Conservation (phyloP, 1,140 invertebrate genomes). For the Pentalonia nigronervosa region DNA sequence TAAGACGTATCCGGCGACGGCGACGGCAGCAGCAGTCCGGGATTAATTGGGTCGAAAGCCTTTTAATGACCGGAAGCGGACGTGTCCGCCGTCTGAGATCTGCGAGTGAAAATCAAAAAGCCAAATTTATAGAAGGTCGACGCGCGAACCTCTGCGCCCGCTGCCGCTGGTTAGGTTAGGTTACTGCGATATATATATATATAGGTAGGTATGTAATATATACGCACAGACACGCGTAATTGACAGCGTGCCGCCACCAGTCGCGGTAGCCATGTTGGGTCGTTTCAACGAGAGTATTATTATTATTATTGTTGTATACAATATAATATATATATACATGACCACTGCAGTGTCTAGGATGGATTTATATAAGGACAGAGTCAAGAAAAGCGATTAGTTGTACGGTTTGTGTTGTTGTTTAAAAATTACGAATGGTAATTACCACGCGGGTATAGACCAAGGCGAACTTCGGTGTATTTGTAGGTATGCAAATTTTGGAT, state of each 20-base stretch:
- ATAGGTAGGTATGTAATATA: neutral
- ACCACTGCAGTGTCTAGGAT: neutral
- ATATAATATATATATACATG: neutral
- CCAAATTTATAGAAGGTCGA: constrained; percentile 16
- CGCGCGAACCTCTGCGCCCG: neutral
- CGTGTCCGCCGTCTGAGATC: constrained; percentile 21
- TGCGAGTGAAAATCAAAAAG: constrained; percentile 13
- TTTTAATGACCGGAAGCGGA: constrained; percentile 46
- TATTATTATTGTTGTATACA: neutral
- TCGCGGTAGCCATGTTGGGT: neutral
- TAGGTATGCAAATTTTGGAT: neutral
- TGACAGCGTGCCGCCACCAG: neutral
- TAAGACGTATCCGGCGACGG: constrained; percentile 18
- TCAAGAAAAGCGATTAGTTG: neutral
- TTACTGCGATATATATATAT: neutral
- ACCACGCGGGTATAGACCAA: neutral
- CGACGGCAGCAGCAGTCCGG: neutral
- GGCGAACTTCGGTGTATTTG: neutral
- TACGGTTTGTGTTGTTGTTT: neutral
- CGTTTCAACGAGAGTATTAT: neutral
- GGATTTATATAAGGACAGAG: neutral
- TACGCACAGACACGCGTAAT: neutral
- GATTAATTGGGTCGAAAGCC: constrained; percentile 52
- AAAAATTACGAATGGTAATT: neutral
- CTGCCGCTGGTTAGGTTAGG: neutral